Evolutionary conservation across 2,888 invertebrate species (phyloP), one percentile per base, ranked within the genome.

Genomic region (Tuta absoluta): DNA sequence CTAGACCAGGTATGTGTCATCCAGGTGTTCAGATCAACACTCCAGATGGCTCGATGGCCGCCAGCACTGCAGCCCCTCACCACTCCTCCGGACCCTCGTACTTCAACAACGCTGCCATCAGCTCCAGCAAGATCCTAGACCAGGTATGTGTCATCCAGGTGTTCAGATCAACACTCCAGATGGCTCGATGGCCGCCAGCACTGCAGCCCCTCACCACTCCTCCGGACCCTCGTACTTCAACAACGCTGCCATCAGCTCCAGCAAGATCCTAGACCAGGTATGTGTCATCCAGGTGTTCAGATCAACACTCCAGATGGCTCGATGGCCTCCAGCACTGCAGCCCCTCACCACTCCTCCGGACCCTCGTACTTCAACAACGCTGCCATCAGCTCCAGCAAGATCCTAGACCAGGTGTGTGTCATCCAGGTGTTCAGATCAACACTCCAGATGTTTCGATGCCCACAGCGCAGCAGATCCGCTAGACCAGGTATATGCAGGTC

Each of bases 281-380:
- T 33, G 37, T 33, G 51, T 58, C n/a, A n/a, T n/a, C n/a, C n/a
- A n/a, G n/a, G n/a, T n/a, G n/a, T n/a, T n/a, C n/a, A n/a, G n/a
- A n/a, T n/a, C n/a, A n/a, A n/a, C n/a, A n/a, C n/a, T n/a, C n/a
- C n/a, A n/a, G n/a, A n/a, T n/a, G n/a, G n/a, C n/a, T n/a, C n/a
- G n/a, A 28, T 5, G 28, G 28, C 28, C 28, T 2, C 28, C 28
- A 28, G 28, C 5, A 28, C 28, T 28, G 28, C 28, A 28, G 58
- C 53, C 21, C 28, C 28, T 28, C 28, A 2, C 28, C 28, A 28
- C 3, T 28, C 28, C 28, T 28, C 28, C 74, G 14, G 63, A 66
- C 95, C 95, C 5, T 93, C 94, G 63, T 96, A 95, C 84, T 96
- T 95, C 80, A 96, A 95, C 83, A 95, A 96, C 41, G 94, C 94